A percentile compares a stretch with the other conserved stretches of the same genome.
phyloP scores from a whole-genome alignment of 2,888 invertebrate genomes.

The Elegia similella region DNA sequence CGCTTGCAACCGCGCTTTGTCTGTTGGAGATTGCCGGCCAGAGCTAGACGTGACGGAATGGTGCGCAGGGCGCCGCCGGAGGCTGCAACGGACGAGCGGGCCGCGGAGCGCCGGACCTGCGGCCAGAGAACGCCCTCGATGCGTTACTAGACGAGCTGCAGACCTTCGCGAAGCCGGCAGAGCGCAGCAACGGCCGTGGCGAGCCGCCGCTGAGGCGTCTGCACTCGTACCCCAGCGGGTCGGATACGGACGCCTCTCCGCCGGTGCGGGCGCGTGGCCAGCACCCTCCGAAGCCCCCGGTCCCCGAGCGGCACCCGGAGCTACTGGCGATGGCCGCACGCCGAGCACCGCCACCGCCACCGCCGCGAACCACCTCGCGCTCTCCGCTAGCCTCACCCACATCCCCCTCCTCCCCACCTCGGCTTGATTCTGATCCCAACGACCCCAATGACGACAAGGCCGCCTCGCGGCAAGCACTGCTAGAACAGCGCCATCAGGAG shows the following conservation, averaged over 20 bases:
- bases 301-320: conserved; percentile 91
- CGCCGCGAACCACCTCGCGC: conserved; percentile 94
- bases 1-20: conserved; percentile 63
- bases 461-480: conserved; percentile 84
- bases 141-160: conserved; percentile 96
- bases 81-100: conserved; percentile 55
- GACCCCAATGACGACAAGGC: conserved; percentile 44
- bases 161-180: conserved; percentile 89
- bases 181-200: conserved; percentile 41
- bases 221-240: conserved; percentile 93
- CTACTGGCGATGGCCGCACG: conserved; percentile 86
- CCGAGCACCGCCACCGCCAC: conserved; percentile 92
- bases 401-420: conserved; percentile 78
- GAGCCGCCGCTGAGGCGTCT: conserved; percentile 86
- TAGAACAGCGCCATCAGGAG: conserved; percentile 94
- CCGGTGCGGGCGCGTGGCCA: conserved; percentile 85
- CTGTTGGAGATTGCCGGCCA: conserved; percentile 52
- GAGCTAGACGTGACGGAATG: conserved; percentile 66
- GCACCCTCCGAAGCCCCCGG: conserved; percentile 87
- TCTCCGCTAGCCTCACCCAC: conserved; percentile 91
- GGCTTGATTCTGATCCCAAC: conserved; percentile 58
- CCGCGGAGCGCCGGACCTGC: conserved; percentile 65
- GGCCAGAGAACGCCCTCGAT: conserved; percentile 98
- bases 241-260: conserved; percentile 90
- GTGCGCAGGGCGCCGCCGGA: conserved; percentile 67